These are phyloP conservation scores for Chaetodon auriga DNA, from an alignment of 2,113 vertebrate species.

Conservation along the genomic window DNA sequence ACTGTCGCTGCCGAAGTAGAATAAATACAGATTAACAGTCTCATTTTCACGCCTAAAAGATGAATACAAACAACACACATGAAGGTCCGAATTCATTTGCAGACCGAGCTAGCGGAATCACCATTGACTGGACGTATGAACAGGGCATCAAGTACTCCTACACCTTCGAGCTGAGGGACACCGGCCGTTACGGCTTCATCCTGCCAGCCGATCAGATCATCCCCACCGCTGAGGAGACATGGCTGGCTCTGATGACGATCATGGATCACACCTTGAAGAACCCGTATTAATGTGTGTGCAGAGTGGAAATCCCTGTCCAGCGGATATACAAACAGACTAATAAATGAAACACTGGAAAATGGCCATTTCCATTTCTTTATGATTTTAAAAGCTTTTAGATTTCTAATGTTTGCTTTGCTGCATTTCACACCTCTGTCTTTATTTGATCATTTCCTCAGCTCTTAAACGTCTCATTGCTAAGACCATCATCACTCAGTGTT, in stretches of 20 bases:
- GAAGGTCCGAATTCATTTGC: too few species aligned
- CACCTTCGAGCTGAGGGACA: constrained; percentile 95
- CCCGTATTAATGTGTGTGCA: constrained; percentile 76
- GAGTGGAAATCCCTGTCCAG: neutral
- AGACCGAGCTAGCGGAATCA: constrained; percentile 92
- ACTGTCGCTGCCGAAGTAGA: too few species aligned
- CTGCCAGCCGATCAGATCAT: constrained; percentile 93
- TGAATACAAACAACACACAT: too few species aligned
- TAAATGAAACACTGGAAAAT: constrained; percentile 21
- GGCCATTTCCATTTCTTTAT: neutral
- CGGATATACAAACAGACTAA: constrained; percentile 10
- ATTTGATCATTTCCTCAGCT: neutral
- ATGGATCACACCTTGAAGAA: constrained; percentile 87
- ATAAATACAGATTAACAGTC: too few species aligned
- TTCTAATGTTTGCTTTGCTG: neutral
- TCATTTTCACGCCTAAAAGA: too few species aligned
- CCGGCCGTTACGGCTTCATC: constrained; percentile 90
- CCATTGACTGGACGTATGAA: constrained; percentile 93
- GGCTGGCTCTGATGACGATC: constrained; percentile 90
- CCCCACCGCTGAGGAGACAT: constrained; percentile 92
- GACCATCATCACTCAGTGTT: neutral
- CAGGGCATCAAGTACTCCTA: constrained; percentile 95
- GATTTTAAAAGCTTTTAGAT: too few species aligned
- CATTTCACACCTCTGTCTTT: neutral
- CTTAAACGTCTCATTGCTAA: neutral